A percentile compares a stretch with the other conserved stretches of the same genome.
These are phyloP conservation scores for Drosophila phalerata DNA, from an alignment of 2,888 invertebrate genomes.

Conservation along the genomic window DNA sequence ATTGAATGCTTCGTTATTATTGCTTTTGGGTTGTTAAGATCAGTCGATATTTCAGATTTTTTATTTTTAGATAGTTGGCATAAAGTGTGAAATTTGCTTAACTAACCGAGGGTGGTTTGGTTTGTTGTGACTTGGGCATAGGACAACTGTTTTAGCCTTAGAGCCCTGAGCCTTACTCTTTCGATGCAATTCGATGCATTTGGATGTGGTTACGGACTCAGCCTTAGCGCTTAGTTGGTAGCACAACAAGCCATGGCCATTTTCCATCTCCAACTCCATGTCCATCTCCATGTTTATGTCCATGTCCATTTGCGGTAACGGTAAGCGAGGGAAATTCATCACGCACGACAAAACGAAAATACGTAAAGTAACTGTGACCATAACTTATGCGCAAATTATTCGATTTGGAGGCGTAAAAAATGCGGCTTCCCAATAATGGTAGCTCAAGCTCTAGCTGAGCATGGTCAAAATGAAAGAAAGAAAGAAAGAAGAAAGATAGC, in stretches of 20 bases:
- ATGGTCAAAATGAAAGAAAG: constrained; percentile 27
- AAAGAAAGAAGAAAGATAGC: not conserved
- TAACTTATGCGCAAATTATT: constrained; percentile 83
- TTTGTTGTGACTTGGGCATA: constrained; percentile 18
- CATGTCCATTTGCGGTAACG: constrained; percentile 53
- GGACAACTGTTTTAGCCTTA: constrained; percentile 45
- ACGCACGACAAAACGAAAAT: constrained; percentile 70
- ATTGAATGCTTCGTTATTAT: not conserved
- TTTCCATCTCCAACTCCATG: constrained; percentile 9
- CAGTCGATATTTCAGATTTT: constrained; percentile 8
- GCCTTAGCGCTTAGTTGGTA: constrained; percentile 64
- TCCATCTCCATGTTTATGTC: not conserved
- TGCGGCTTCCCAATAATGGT: constrained; percentile 76
- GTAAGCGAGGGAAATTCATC: constrained; percentile 75
- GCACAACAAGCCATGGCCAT: constrained; percentile 76
- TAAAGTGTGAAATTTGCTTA: constrained; percentile 73
- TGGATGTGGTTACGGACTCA: constrained; percentile 20
- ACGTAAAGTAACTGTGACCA: constrained; percentile 76
- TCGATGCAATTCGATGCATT: not conserved
- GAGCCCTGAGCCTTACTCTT: constrained; percentile 27
- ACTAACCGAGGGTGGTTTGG: constrained; percentile 38
- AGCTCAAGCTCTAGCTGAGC: constrained; percentile 12
- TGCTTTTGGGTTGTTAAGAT: constrained; percentile 15
- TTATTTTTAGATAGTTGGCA: constrained; percentile 17
- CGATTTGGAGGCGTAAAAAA: constrained; percentile 78